phyloP scores from a whole-genome alignment of 2,797 vertebrate species.

The Myotis planiceps region DNA sequence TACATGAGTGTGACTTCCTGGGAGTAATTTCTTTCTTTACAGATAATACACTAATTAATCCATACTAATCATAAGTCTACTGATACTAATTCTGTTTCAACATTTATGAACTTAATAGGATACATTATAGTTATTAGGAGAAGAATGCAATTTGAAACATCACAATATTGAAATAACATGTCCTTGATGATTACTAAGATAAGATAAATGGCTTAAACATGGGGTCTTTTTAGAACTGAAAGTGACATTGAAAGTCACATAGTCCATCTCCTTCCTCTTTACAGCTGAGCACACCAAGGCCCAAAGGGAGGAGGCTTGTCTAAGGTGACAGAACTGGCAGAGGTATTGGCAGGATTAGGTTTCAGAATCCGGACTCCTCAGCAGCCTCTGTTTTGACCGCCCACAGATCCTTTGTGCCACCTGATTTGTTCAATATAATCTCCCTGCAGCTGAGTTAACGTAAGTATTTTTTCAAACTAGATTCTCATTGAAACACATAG shows the following conservation, averaged over 20 bases:
- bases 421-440: background rate
- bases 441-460: background rate
- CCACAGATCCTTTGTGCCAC: background rate
- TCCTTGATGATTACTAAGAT: background rate
- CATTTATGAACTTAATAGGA: background rate
- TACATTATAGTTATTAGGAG: background rate
- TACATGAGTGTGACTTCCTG: background rate
- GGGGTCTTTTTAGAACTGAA: background rate
- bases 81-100: background rate
- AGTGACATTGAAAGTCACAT: background rate
- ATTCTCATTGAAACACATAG: background rate
- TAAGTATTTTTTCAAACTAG: background rate
- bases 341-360: background rate
- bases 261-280: background rate
- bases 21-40: background rate
- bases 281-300: too few relatives aligned
- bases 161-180: background rate
- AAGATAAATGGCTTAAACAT: background rate
- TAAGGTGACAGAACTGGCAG: too few relatives aligned
- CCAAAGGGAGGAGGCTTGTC: too few relatives aligned
- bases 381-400: background rate
- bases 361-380: background rate
- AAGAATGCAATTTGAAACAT: background rate
- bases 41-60: background rate
- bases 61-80: background rate